These are phyloP conservation scores for Drosophila murphyi DNA, from an alignment of 1,140 invertebrate species.

Conservation along the genomic window DNA sequence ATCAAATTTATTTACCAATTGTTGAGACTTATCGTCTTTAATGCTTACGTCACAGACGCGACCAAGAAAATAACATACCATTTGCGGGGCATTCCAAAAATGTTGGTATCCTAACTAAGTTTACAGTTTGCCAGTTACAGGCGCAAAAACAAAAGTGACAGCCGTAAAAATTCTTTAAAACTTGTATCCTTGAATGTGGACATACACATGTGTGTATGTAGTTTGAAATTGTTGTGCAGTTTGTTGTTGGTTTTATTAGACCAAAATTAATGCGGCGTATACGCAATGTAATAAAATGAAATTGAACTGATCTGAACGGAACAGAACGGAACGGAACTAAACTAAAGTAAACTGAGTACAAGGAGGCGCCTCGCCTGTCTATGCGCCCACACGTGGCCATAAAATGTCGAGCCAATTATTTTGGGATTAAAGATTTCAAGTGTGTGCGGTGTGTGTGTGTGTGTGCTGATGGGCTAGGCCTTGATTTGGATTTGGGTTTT, in stretches of 20 bases:
- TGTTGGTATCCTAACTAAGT: conserved; percentile 36
- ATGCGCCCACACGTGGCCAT: conserved; percentile 38
- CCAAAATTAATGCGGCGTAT: conserved; percentile 41
- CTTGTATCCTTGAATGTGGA: conserved; percentile 8
- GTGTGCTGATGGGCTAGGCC: neutral
- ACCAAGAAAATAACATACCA: too few relatives aligned
- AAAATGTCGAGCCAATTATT: conserved; percentile 56
- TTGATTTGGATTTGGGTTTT: conserved; percentile 29
- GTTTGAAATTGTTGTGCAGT: conserved; percentile 36
- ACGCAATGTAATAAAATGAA: conserved; percentile 67
- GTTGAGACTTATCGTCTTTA: too few relatives aligned
- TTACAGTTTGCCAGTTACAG: conserved; percentile 21
- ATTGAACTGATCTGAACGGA: conserved; percentile 53
- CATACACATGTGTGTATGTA: neutral
- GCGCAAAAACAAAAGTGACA: conserved; percentile 44
- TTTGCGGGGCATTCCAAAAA: neutral
- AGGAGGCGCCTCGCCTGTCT: neutral
- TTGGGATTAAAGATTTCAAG: conserved; percentile 49
- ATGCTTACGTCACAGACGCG: too few relatives aligned
- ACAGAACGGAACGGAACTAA: conserved; percentile 9
- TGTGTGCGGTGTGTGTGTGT: neutral
- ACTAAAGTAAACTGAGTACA: conserved; percentile 3
- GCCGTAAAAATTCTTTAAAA: conserved; percentile 34
- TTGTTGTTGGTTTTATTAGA: conserved; percentile 46
- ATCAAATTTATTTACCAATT: too few relatives aligned